Evolutionary conservation across 2,888 invertebrate genomes (phyloP), one percentile per base, ranked within the genome.

Genomic region (Drosophila niveifrons): DNA sequence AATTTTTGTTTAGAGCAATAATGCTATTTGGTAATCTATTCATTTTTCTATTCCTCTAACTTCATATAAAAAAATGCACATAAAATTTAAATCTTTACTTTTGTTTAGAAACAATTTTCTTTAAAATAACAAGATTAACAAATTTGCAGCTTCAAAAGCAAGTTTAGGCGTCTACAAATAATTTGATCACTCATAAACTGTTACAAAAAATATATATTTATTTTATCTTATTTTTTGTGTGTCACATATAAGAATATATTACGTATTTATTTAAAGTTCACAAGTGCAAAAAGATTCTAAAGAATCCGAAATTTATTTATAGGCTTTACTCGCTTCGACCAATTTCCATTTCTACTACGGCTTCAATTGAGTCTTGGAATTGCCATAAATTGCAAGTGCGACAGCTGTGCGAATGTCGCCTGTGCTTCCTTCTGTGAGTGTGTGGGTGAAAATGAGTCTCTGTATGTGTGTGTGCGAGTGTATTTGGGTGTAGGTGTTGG

Each of bases 321-420:
- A 70, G 65, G 48, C 56, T 63, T 43, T 50, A 44, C 53, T 44
- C 47, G 29, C 8, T 44, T 70, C 56, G 61, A 64, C 36, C 72
- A 75, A 66, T 82, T 82, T 82, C 70, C 67, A 80, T 82, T 77
- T 86, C 65, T 48, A 51, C 31, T 2, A 10, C 55, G 70, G 66
- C 78, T 80, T 65, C 88, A 83, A 83, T 88, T 83, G 88, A 88
- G 88, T 77, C 87, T 86, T 71, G 80, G 69, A 82, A 83, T 85
- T 78, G 83, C 88, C 88, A 84, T 88, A 89, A 85, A 89, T 85
- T 87, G 77, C 89, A 84, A 71, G 77, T 89, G 84, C 85, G 82
- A 89, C 89, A 83, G 71, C 88, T 82, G 74, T 73, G 68, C 72
- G 63, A 70, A 61, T 76, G 81, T 69, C 47, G 47, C 64, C 50